Evolutionary conservation across 2,888 invertebrate genomes (phyloP), one percentile per base, ranked within the genome.

Genomic region (Brenthis hecate): DNA sequence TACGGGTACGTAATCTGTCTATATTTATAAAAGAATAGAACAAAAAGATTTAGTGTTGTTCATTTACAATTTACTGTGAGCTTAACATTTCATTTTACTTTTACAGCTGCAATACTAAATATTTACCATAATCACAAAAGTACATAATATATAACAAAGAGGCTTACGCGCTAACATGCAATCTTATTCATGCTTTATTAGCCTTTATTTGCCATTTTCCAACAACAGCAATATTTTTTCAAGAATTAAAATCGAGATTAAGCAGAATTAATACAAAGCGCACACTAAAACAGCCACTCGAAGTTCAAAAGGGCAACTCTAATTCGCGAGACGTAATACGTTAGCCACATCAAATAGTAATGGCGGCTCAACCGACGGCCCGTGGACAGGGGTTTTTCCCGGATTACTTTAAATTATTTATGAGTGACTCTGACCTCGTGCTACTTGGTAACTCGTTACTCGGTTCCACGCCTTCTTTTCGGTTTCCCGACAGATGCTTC

Each of bases 321-420:
- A 88, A 88, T 88, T 86, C 83, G 76, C 74, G 77, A 83, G 81
- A 81, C 81, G 85, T 81, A 84, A 82, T 84, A 84, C 82, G 75
- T 80, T 78, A 81, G 76, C 75, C 79, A 74, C 89, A 88, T 91
- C 82, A 88, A 89, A 86, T 85, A 88, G 84, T 88, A 84, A 89
- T 88, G 81, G 76, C 75, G 77, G 78, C 76, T 78, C 81, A 81
- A 82, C 82, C 83, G 77, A 71, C 79, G 80, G 81, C 77, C 81
- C 86, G 86, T 84, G 87, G 88, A 87, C 89, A 87, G 82, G 81
- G 82, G 86, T 87, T 90, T 91, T 91, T 91, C 87, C 85, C 81
- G 88, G 87, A 89, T 91, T 88, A 88, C 81, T 85, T 85, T 92
- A 89, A 89, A 92, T 92, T 91, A 92, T 92, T 92, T 91, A 92